phyloP scores from a whole-genome alignment of 2,113 vertebrate genomes.

The Pristiophorus japonicus region DNA sequence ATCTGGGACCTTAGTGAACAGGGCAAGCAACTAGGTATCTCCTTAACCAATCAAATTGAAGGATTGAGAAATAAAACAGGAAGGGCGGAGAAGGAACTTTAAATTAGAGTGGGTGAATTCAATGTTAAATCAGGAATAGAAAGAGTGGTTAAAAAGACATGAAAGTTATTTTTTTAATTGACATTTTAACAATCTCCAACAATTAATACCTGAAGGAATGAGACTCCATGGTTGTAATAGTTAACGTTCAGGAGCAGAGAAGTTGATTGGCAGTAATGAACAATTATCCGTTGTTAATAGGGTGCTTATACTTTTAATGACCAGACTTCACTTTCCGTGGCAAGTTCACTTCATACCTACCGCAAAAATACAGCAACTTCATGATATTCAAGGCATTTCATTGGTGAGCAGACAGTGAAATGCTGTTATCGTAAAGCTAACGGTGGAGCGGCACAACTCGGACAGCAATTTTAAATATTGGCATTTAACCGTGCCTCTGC shows the following conservation, averaged over 20 bases:
- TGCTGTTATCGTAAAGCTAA: background rate
- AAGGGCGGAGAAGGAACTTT: background rate
- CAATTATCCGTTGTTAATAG: background rate
- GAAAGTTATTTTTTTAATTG: too few relatives aligned
- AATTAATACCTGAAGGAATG: background rate
- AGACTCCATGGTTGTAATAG: background rate
- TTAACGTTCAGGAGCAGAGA: background rate
- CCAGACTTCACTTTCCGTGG: background rate
- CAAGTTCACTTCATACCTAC: background rate
- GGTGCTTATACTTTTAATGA: background rate
- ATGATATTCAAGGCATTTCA: background rate
- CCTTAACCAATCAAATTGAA: background rate
- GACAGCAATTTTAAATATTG: background rate
- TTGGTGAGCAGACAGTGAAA: background rate
- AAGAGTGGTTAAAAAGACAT: background rate
- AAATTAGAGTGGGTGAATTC: background rate
- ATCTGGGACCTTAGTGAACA: background rate
- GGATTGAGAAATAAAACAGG: background rate
- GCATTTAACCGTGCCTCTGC: background rate
- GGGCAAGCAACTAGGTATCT: background rate
- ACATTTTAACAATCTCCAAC: too few relatives aligned
- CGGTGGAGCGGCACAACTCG: background rate
- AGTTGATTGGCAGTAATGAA: background rate
- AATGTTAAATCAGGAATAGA: background rate
- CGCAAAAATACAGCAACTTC: background rate